phyloP scores from a whole-genome alignment of 2,888 invertebrate species.

The Taphrorychus bicolor region DNA sequence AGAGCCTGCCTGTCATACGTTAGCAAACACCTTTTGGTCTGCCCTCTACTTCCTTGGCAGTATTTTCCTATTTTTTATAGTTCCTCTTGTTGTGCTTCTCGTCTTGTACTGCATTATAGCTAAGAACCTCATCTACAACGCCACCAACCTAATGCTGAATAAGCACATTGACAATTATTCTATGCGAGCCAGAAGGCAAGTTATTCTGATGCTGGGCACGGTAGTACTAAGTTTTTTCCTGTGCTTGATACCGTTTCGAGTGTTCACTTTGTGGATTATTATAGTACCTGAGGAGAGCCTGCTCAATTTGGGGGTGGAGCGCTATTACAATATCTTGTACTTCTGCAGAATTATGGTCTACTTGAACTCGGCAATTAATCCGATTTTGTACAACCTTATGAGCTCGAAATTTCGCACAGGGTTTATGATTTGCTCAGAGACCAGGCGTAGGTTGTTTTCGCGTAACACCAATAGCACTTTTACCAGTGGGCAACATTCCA shows the following conservation, averaged over 20 bases:
- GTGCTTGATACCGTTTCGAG: constrained; percentile 85
- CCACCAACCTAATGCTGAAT: constrained; percentile 71
- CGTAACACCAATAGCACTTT: constrained; percentile 63
- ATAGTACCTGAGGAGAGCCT: constrained; percentile 75
- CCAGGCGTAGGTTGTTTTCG: constrained; percentile 61
- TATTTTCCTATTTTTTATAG: constrained; percentile 79
- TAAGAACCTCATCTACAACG: constrained; percentile 77
- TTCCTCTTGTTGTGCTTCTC: constrained; percentile 81
- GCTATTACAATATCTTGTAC: constrained; percentile 82
- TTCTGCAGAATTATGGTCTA: constrained; percentile 88
- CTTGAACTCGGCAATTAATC: constrained; percentile 89
- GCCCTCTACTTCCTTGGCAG: constrained; percentile 80
- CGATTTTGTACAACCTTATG: constrained; percentile 91
- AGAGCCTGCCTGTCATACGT: constrained; percentile 80
- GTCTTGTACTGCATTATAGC: constrained; percentile 85
- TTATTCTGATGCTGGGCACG: constrained; percentile 85
- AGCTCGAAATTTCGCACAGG: constrained; percentile 88
- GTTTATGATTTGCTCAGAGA: constrained; percentile 73
- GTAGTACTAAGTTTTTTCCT: constrained; percentile 89
- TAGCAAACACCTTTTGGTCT: constrained; percentile 78
- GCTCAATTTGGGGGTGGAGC: constrained; percentile 74
- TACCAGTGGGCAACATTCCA: constrained; percentile 60
- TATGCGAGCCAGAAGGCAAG: constrained; percentile 78
- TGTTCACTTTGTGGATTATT: constrained; percentile 84
- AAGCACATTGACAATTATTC: constrained; percentile 77